Conservation (phyloP, 2,888 invertebrate species). For the Sericinus montela region DNA sequence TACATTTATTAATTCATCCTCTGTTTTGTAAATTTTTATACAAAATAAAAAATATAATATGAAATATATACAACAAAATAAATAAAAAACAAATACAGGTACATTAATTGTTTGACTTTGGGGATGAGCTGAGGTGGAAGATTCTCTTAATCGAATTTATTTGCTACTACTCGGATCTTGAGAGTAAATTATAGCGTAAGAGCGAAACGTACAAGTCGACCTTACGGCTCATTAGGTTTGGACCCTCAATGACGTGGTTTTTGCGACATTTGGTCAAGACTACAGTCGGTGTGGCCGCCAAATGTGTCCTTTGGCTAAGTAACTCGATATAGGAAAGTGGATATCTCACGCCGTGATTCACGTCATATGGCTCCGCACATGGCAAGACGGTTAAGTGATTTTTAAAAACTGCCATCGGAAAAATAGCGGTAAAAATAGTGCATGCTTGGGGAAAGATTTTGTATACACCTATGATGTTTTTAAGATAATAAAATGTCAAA, state of each 20-base stretch:
- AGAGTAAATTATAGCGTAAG: conserved; percentile 30
- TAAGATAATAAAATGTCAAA: too few species aligned
- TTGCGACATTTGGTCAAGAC: conserved; percentile 55
- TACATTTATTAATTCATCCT: too few species aligned
- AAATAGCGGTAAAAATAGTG: conserved; percentile 16
- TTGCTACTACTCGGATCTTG: not conserved
- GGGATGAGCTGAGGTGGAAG: too few species aligned
- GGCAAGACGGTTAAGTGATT: conserved; percentile 46
- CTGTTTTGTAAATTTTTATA: too few species aligned
- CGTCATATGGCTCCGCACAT: conserved; percentile 58
- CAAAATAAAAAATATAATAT: too few species aligned
- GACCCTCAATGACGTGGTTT: conserved; percentile 55
- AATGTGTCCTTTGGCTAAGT: conserved; percentile 57
- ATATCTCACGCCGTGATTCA: conserved; percentile 57
- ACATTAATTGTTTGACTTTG: too few species aligned
- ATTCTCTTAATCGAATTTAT: not conserved
- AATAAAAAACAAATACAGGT: too few species aligned
- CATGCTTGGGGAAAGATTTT: conserved; percentile 9
- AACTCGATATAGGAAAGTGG: conserved; percentile 53
- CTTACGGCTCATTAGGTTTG: conserved; percentile 40
- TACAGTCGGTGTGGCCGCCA: conserved; percentile 57
- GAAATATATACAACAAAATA: too few species aligned
- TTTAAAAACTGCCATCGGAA: not conserved
- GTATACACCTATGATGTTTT: not conserved
- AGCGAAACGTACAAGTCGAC: conserved; percentile 35